Evolutionary conservation across 2,888 invertebrate species (phyloP).

Genomic region (Folsomia candida): DNA sequence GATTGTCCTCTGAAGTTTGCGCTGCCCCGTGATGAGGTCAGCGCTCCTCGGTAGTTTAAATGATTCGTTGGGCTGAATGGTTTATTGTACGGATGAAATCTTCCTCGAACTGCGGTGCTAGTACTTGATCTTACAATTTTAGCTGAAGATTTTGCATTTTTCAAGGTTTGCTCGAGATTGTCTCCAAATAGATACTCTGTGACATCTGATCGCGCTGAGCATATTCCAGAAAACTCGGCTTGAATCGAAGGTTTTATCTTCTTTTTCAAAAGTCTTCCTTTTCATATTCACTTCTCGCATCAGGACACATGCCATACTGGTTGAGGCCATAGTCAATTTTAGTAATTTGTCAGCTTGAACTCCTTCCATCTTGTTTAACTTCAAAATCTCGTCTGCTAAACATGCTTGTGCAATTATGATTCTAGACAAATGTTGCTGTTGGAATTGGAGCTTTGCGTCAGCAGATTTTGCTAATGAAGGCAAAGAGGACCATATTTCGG

Average conservation of each 20-base stretch:
- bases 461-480: neutral
- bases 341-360: neutral
- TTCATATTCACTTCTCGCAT: neutral
- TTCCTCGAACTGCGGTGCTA: neutral
- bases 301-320: neutral
- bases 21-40: conserved; percentile 4
- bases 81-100: neutral
- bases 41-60: conserved; percentile 27
- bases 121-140: neutral
- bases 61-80: neutral
- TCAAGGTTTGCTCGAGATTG: conserved; percentile 16
- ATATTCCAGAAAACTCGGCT: conserved; percentile 17
- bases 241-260: neutral
- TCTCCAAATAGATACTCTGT: conserved; percentile 19
- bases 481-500: conserved; percentile 16
- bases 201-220: neutral
- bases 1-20: neutral
- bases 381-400: neutral
- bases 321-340: neutral
- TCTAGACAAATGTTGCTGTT: neutral
- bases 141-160: conserved; percentile 5
- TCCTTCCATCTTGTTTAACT: neutral
- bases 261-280: too few relatives aligned
- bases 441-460: neutral
- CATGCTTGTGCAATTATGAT: neutral